Evolutionary conservation across 2,113 vertebrate genomes (phyloP).

Genomic region (Prochilodus magdalenae): DNA sequence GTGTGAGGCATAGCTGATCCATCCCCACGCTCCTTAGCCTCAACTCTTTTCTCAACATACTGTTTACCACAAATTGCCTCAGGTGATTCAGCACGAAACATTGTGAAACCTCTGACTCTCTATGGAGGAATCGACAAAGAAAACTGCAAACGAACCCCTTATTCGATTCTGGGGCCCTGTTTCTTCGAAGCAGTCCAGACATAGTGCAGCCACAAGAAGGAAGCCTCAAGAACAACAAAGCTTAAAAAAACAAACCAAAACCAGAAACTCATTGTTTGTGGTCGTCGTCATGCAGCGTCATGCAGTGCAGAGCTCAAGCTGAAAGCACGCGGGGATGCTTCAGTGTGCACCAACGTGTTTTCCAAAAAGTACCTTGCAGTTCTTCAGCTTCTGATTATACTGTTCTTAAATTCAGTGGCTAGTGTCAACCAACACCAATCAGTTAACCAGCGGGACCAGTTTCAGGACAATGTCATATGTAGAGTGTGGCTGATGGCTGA

Average conservation of each 20-base stretch:
- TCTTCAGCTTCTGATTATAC: neutral
- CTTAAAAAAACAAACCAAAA: constrained; percentile 64
- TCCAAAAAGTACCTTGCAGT: neutral
- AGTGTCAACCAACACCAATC: constrained; percentile 38
- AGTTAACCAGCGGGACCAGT: neutral
- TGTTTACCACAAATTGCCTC: neutral
- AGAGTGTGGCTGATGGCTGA: no score
- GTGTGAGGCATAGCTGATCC: neutral
- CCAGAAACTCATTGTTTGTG: constrained; percentile 54
- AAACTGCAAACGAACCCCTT: neutral
- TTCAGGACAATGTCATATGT: neutral
- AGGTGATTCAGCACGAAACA: neutral
- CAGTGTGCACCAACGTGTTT: neutral
- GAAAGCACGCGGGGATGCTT: neutral
- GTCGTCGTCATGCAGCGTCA: constrained; percentile 52
- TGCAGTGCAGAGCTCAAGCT: neutral
- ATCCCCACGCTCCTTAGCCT: constrained; percentile 53
- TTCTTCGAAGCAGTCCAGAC: constrained; percentile 71
- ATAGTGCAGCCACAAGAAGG: constrained; percentile 62
- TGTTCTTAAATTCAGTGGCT: constrained; percentile 49
- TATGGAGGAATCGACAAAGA: neutral
- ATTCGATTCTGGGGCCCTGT: constrained; percentile 49
- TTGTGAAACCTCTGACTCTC: neutral
- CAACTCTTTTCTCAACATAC: constrained; percentile 46
- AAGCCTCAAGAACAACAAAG: constrained; percentile 65